These are phyloP conservation scores for Trachythela sp. DNA, from an alignment of 64 coral and sea anemone species.

Conservation along the genomic window DNA sequence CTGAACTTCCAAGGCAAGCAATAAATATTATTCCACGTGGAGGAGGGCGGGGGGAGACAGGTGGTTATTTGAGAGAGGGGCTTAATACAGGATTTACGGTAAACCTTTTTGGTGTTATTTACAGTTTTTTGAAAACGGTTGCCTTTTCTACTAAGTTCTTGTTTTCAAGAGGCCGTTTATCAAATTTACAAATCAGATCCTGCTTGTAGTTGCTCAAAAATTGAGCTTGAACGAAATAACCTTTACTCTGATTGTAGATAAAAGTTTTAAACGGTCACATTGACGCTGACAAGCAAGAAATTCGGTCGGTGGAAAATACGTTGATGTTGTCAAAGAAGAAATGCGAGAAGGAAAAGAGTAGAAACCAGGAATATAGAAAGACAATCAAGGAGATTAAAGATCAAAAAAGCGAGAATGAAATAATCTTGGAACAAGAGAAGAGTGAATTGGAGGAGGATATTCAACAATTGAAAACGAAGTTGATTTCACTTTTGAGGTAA, in stretches of 20 bases:
- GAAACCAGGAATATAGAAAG: slow-evolving; percentile 68
- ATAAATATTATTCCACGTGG: too few species aligned
- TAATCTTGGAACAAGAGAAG: slow-evolving; percentile 52
- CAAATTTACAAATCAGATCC: too few species aligned
- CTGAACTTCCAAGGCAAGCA: too few species aligned
- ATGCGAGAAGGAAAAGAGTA: slow-evolving; percentile 64
- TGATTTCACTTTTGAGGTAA: slow-evolving; percentile 68
- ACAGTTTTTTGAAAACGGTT: too few species aligned
- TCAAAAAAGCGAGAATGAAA: slow-evolving; percentile 46
- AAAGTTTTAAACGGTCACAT: slow-evolving; percentile 72
- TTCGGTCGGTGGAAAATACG: slow-evolving; percentile 78
- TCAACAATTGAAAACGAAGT: slow-evolving; percentile 67
- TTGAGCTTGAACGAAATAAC: too few species aligned
- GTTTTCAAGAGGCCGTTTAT: too few species aligned
- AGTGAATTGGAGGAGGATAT: slow-evolving; percentile 58
- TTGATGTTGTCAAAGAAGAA: slow-evolving; percentile 66
- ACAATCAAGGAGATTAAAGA: slow-evolving; percentile 58
- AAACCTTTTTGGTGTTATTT: too few species aligned
- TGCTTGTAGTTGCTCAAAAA: too few species aligned
- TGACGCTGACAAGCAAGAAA: slow-evolving; percentile 79
- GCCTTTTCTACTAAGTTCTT: too few species aligned
- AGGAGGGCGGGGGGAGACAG: too few species aligned
- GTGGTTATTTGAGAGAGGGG: too few species aligned
- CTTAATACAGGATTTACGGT: too few species aligned
- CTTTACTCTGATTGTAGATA: slow-evolving; percentile 34